Evolutionary conservation across 2,797 vertebrate genomes (phyloP).

Genomic region (Pangasius macronema): DNA sequence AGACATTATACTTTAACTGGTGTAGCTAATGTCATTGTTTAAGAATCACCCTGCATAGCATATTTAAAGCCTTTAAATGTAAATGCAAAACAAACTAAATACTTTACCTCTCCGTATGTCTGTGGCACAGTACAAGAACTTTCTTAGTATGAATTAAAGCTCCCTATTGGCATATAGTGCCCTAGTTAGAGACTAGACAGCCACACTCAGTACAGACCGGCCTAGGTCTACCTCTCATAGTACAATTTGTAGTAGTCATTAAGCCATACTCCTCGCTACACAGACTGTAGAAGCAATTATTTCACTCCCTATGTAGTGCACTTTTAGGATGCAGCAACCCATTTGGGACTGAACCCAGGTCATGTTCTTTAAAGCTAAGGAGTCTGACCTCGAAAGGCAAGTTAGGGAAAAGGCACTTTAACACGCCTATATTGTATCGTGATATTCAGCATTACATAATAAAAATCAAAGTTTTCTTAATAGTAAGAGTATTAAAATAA

Average conservation of each 20-base stretch:
- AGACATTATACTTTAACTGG: background rate
- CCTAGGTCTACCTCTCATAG: background rate
- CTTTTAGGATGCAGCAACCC: background rate
- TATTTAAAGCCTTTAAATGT: background rate
- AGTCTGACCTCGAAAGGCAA: slow-evolving; percentile 14
- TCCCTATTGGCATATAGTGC: background rate
- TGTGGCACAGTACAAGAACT: background rate
- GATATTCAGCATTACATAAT: background rate
- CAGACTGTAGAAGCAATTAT: background rate
- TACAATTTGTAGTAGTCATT: background rate
- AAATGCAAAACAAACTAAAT: background rate
- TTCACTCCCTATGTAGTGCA: background rate
- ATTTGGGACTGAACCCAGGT: slow-evolving; percentile 23
- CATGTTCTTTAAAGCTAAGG: slow-evolving; percentile 22
- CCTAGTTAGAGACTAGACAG: background rate
- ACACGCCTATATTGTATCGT: background rate
- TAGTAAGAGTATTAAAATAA: slow-evolving; percentile 6
- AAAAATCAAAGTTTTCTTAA: background rate
- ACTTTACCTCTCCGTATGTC: background rate
- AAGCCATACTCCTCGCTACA: background rate
- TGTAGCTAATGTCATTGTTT: background rate
- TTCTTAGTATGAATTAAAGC: background rate
- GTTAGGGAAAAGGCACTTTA: background rate
- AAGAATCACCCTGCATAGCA: background rate
- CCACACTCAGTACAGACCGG: background rate